Evolutionary conservation across 2,113 vertebrate species (phyloP), one percentile per base, ranked within the genome.

Genomic region (Macquaria ambigua): DNA sequence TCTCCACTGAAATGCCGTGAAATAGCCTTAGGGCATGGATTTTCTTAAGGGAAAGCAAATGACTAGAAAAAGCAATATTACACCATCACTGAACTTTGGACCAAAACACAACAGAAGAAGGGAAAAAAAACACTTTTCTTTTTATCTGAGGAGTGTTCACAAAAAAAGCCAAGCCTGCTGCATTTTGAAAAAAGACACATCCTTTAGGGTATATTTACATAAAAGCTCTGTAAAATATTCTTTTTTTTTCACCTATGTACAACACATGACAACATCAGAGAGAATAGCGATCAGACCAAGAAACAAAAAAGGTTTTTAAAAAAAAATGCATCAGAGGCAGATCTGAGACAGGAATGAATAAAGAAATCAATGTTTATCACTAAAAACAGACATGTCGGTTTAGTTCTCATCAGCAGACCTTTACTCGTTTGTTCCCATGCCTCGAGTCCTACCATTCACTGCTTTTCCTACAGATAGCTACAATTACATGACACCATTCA

Each of bases 221-320:
- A 94, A 94, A 93, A 93, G 90, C 93, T 94, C 73, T 93, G 90
- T 90, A 94, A 94, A 94, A 94, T 94, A 93, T 74, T 83, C 78
- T 91, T 92, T 93, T 92, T 92, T 79, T 78, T 55, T 31, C 81
- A 93, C 80, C 86, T 95, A 95, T 95, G 87, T 94, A 95, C 94
- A 94, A 91, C 90, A 94, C 90, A 75, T 87, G 88, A 94, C 92
- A 87, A 93, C 89, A 91, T 91, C 90, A 91, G 93, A 90, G 87
- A 89, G 84, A 89, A 68, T 4, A 77, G 83, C 15, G 25, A 87
- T 80, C 72, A 53, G 73, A 81, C 71, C 20, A 0, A 55, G 39
- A 25, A 85, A 79, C 20, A 63, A 59, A 31, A 75, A 23, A 68
- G 34, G 2, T 34, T 34, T 34, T 34, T n/a, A 73, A n/a, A 41